These are phyloP conservation scores for Anoura caudifer DNA, from an alignment of 2,113 vertebrate genomes.

Conservation along the genomic window DNA sequence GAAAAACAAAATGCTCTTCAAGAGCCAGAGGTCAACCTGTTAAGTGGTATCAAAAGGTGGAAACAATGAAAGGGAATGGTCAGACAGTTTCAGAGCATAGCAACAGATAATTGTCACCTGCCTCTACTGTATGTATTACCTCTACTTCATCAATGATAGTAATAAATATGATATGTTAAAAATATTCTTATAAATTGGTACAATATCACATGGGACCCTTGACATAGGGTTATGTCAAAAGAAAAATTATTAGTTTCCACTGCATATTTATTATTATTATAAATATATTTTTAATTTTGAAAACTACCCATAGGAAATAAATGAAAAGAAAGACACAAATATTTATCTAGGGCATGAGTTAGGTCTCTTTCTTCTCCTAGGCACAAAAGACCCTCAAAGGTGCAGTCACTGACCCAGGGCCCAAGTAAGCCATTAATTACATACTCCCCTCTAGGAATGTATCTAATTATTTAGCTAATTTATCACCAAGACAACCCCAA, in stretches of 20 bases:
- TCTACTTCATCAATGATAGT: not conserved
- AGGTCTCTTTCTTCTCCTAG: not conserved
- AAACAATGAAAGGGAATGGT: not conserved
- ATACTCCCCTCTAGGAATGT: not conserved
- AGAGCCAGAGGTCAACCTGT: conserved; percentile 63
- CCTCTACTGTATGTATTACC: not conserved
- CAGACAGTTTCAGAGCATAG: not conserved
- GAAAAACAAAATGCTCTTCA: conserved; percentile 67
- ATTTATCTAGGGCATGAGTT: not conserved
- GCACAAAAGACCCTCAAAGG: not conserved
- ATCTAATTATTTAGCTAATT: not conserved
- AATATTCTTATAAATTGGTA: not conserved
- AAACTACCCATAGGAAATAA: not conserved
- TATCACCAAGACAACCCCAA: not conserved
- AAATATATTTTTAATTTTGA: not conserved
- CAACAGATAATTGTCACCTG: not conserved
- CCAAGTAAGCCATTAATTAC: not conserved
- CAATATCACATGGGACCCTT: not conserved
- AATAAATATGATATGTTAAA: not conserved
- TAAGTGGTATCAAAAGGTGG: conserved; percentile 51
- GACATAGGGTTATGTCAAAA: not conserved
- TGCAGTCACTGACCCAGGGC: not conserved
- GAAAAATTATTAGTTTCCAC: not conserved
- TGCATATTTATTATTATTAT: not conserved
- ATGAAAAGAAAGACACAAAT: not conserved